Evolutionary conservation across 2,888 invertebrate species (phyloP), one percentile per base, ranked within the genome.

Genomic region (Mesoligia furuncula): DNA sequence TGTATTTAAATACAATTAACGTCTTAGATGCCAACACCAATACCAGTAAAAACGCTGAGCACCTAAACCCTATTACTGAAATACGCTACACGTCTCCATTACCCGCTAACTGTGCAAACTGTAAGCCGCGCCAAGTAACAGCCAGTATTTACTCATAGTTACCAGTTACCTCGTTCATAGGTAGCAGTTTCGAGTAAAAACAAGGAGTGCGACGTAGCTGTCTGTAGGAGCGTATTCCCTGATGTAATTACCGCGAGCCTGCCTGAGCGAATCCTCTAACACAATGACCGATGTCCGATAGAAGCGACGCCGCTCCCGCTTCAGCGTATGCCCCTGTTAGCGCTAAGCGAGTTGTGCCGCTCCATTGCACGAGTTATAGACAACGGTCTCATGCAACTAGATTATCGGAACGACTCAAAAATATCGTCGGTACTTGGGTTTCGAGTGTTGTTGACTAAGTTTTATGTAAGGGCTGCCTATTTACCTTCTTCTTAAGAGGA

Each of bases 171-270:
- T 87, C 66, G 78, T 83, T 78, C 75, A 83, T 72, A 83, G 83
- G 83, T 84, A 82, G 54, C 89, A 89, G 89, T 89, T 92, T 84
- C 87, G 90, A 90, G 90, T 93, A 93, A 94, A 94, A 94, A 93
- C 92, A 92, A 88, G 90, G 86, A 90, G 90, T 89, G 87, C 86
- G 79, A 69, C 83, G 90, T 90, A 90, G 88, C 90, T 79, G 78
- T 86, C 83, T 88, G 87, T 88, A 81, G 90, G 86, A 89, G 90
- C 90, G 93, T 94, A 95, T 95, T 96, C 96, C 96, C 96, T 93
- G 93, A 96, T 95, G 96, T 95, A 96, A 96, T 96, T 96, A 96
- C 93, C 85, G 90, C 82, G 90, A 91, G 91, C 93, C 91, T 91
- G 93, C 90, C 91, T 91, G 94, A 93, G 92, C 93, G 93, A 89